Evolutionary conservation across 1,140 invertebrate species (phyloP).

Genomic region (Philopotamus ludificatus): DNA sequence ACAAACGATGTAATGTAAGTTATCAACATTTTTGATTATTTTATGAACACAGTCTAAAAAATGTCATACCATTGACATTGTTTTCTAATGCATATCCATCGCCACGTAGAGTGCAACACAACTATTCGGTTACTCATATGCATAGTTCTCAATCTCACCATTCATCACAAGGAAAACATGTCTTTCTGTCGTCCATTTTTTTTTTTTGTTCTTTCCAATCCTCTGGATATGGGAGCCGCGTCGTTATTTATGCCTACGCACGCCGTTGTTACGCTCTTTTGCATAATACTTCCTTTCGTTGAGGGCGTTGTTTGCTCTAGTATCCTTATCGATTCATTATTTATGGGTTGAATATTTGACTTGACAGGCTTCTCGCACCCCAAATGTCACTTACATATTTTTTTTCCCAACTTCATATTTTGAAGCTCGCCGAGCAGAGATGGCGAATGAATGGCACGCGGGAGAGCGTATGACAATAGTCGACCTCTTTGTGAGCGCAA

Average conservation of each 20-base stretch:
- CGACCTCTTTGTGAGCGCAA: background rate
- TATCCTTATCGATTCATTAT: constrained; percentile 29
- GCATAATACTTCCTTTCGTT: constrained; percentile 22
- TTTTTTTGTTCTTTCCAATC: constrained; percentile 13
- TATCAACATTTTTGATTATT: too few relatives aligned
- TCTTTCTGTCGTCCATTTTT: too few relatives aligned
- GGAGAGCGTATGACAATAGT: background rate
- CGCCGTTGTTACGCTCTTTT: constrained; percentile 25
- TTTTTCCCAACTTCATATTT: background rate
- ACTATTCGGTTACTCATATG: too few relatives aligned
- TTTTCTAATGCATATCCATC: too few relatives aligned
- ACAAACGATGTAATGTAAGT: too few relatives aligned
- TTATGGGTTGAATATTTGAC: constrained; percentile 30
- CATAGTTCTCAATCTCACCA: too few relatives aligned
- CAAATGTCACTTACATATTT: constrained; percentile 25
- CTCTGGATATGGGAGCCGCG: background rate
- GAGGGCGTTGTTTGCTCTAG: constrained; percentile 24
- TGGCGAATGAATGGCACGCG: background rate
- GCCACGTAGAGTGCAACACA: too few relatives aligned
- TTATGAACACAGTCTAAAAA: too few relatives aligned
- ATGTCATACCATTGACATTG: too few relatives aligned
- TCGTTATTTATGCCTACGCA: constrained; percentile 26
- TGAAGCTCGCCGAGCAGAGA: background rate
- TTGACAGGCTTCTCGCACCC: constrained; percentile 21
- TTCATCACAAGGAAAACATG: too few relatives aligned